Evolutionary conservation across 2,888 invertebrate species (phyloP).

Genomic region (Orchesellides sinensis): DNA sequence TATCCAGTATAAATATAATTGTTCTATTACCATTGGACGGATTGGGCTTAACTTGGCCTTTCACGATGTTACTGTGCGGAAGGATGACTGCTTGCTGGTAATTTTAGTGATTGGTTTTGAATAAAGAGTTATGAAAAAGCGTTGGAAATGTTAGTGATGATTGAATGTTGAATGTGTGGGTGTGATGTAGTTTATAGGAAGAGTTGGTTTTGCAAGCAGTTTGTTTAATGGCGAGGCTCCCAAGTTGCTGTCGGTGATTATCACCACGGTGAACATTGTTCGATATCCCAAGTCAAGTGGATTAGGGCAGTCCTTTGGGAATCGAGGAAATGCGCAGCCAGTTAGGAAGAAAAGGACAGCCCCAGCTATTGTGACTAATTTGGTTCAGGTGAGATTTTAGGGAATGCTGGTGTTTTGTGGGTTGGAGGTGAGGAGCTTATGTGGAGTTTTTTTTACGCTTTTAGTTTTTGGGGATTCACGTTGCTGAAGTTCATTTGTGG

Average conservation of each 20-base stretch:
- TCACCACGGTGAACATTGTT: constrained; percentile 87
- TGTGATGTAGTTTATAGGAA: constrained; percentile 85
- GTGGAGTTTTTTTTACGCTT: background rate
- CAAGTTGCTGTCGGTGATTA: constrained; percentile 89
- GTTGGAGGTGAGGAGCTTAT: background rate
- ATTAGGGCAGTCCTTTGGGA: background rate
- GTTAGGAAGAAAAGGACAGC: constrained; percentile 68
- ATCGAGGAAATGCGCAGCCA: background rate
- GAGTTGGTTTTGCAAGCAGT: constrained; percentile 90
- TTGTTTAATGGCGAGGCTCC: constrained; percentile 92
- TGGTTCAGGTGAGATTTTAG: constrained; percentile 68
- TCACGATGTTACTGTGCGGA: constrained; percentile 88
- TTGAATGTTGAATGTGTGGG: background rate
- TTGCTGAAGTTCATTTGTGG: constrained; percentile 72
- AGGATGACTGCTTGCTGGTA: constrained; percentile 87
- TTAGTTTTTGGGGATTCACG: constrained; percentile 73
- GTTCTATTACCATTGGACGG: constrained; percentile 87
- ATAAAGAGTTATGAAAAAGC: no score
- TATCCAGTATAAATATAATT: constrained; percentile 87
- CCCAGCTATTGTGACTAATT: constrained; percentile 72
- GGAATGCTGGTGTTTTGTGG: background rate
- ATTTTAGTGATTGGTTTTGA: constrained; percentile 76
- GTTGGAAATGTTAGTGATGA: background rate
- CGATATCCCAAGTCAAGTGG: constrained; percentile 28
- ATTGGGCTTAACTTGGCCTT: constrained; percentile 88